Evolutionary conservation across 2,113 vertebrate species (phyloP).

Genomic region (Mesocricetus auratus): DNA sequence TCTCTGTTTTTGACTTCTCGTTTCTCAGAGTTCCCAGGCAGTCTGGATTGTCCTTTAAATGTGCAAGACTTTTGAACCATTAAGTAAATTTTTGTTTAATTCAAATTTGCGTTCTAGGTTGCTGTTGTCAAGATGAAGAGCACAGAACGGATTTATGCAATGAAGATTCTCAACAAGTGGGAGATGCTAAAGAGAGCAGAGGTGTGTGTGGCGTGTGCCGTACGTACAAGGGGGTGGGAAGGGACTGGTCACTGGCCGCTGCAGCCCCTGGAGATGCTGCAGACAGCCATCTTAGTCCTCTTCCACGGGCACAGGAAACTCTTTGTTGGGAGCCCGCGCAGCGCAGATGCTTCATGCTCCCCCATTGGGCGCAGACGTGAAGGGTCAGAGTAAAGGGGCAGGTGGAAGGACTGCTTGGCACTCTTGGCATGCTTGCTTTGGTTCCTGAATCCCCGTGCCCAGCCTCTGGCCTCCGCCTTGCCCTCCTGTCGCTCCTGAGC

Average conservation of each 20-base stretch:
- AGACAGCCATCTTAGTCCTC: slow-evolving; percentile 64
- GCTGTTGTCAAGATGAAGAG: slow-evolving; percentile 98
- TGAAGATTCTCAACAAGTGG: slow-evolving; percentile 99
- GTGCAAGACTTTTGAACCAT: background rate
- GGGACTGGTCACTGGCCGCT: background rate
- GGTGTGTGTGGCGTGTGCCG: slow-evolving; percentile 83
- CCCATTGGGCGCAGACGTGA: background rate
- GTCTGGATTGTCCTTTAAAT: background rate
- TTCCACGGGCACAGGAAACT: slow-evolving; percentile 44
- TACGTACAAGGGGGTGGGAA: background rate
- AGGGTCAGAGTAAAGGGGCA: background rate
- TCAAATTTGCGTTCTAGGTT: slow-evolving; percentile 87
- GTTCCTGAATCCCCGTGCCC: background rate
- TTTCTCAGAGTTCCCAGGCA: background rate
- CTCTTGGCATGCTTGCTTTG: background rate
- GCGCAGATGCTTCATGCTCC: background rate
- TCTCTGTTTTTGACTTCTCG: fast-evolving
- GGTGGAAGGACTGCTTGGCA: background rate
- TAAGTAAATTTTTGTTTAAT: background rate
- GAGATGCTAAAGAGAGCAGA: slow-evolving; percentile 99
- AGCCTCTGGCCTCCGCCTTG: background rate
- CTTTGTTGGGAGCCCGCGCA: slow-evolving; percentile 45
- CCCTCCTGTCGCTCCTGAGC: no score
- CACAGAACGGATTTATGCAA: slow-evolving; percentile 97
- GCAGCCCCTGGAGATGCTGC: background rate